These are phyloP conservation scores for Nymphalis urticae DNA, from an alignment of 2,888 invertebrate species.

Conservation along the genomic window DNA sequence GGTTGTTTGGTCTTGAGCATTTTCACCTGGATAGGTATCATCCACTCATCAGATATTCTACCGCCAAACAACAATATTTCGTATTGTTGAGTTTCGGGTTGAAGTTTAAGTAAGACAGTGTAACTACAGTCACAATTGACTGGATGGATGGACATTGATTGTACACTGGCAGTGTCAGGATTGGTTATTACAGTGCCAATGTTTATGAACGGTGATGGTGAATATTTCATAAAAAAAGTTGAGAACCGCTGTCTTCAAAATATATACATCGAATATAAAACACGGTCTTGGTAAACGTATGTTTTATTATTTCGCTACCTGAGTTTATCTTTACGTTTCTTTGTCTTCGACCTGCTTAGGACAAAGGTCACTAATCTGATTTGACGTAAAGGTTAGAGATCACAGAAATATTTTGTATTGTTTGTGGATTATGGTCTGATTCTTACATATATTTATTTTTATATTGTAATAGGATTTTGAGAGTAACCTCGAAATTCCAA, in stretches of 20 bases:
- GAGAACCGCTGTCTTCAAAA: constrained; percentile 4
- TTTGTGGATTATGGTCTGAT: constrained; percentile 18
- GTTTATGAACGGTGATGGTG: too few relatives aligned
- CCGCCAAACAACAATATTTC: too few relatives aligned
- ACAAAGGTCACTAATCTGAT: constrained; percentile 26
- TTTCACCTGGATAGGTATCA: too few relatives aligned
- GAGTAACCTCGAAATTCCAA: constrained; percentile 18
- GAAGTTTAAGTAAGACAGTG: too few relatives aligned
- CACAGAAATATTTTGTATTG: constrained; percentile 15
- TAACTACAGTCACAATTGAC: too few relatives aligned
- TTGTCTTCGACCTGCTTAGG: constrained; percentile 14
- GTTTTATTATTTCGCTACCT: constrained; percentile 27
- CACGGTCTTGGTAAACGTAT: constrained; percentile 7
- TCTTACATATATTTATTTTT: constrained; percentile 1
- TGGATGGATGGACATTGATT: too few relatives aligned
- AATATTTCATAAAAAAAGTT: background rate
- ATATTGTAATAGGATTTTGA: constrained; percentile 17
- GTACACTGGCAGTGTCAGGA: too few relatives aligned
- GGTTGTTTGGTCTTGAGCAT: too few relatives aligned
- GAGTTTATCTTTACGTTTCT: constrained; percentile 23
- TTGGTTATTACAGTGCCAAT: too few relatives aligned
- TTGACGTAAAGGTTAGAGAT: constrained; percentile 11
- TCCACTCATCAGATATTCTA: too few relatives aligned
- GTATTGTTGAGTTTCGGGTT: too few relatives aligned
- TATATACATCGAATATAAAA: constrained; percentile 11